phyloP scores from a whole-genome alignment of 1,140 invertebrate species.

The Lepidotrigona ventralis region DNA sequence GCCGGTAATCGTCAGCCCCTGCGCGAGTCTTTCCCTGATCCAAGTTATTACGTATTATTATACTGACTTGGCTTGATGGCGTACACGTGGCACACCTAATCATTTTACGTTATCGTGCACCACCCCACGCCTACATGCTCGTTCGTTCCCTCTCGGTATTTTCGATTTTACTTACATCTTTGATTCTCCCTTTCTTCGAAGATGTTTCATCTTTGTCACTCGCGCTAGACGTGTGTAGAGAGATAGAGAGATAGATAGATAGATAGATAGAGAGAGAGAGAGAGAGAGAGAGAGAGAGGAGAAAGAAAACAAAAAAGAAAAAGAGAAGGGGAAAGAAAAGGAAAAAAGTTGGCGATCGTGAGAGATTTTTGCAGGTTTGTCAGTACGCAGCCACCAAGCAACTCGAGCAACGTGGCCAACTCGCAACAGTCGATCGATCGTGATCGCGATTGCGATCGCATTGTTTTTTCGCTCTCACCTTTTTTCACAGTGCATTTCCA shows the following conservation, averaged over 20 bases:
- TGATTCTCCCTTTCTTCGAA: neutral
- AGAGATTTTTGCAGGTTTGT: constrained; percentile 24
- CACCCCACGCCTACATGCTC: constrained; percentile 12
- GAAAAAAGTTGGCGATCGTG: constrained; percentile 4
- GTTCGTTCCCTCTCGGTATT: neutral
- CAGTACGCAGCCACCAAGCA: neutral
- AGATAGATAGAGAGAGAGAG: too few species aligned
- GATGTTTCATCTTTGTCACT: too few species aligned
- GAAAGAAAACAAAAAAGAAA: neutral
- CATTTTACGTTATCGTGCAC: neutral
- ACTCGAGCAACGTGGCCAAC: neutral
- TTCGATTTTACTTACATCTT: neutral
- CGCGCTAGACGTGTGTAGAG: too few species aligned
- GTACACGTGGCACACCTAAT: constrained; percentile 2
- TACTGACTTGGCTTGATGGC: neutral
- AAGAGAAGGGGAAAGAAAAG: too few species aligned
- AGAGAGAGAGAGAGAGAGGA: too few species aligned
- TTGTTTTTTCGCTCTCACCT: constrained; percentile 9
- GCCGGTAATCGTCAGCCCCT: neutral
- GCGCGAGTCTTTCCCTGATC: neutral
- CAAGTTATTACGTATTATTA: neutral
- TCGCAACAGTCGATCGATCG: neutral
- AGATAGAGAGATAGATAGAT: too few species aligned
- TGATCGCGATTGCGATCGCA: constrained; percentile 10
- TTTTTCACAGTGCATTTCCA: constrained; percentile 4